These are phyloP conservation scores for Melinaea marsaeus DNA, from an alignment of 2,888 invertebrate genomes.

Conservation along the genomic window DNA sequence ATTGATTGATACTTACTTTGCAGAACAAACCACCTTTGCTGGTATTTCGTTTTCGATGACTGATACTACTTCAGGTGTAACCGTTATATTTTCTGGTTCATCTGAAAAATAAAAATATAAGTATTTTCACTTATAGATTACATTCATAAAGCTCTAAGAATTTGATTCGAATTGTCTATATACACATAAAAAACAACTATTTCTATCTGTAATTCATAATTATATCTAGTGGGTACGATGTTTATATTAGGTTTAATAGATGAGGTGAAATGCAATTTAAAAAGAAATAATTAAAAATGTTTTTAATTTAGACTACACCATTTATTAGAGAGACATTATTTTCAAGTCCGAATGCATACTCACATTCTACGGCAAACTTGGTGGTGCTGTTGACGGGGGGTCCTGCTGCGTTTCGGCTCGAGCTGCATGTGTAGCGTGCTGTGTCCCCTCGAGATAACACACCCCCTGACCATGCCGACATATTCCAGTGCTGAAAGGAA, in stretches of 20 bases:
- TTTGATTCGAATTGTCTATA: too few species aligned
- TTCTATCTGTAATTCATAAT: too few species aligned
- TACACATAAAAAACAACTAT: too few species aligned
- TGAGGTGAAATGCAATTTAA: too few species aligned
- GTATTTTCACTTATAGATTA: background rate
- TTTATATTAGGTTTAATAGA: too few species aligned
- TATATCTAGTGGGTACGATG: too few species aligned
- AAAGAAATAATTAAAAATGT: too few species aligned
- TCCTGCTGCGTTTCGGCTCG: constrained; percentile 87
- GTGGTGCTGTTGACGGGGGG: constrained; percentile 89
- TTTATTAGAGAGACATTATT: too few species aligned
- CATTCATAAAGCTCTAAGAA: background rate
- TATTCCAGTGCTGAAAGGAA: constrained; percentile 84
- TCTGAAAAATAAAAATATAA: constrained; percentile 46
- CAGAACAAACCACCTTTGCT: constrained; percentile 64
- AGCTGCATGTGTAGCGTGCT: constrained; percentile 90
- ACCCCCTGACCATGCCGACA: constrained; percentile 88
- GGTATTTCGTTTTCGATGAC: constrained; percentile 71
- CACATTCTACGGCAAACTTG: constrained; percentile 93
- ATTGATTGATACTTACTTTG: constrained; percentile 49
- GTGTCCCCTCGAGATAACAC: constrained; percentile 88
- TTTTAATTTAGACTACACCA: too few species aligned
- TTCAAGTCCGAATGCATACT: constrained; percentile 56
- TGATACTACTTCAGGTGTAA: constrained; percentile 73
- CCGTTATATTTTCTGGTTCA: constrained; percentile 89